Percentiles rank a stretch among this genome's conserved stretches.
Conservation (phyloP, 2,113 vertebrate genomes). For the Cisticola juncidis region DNA sequence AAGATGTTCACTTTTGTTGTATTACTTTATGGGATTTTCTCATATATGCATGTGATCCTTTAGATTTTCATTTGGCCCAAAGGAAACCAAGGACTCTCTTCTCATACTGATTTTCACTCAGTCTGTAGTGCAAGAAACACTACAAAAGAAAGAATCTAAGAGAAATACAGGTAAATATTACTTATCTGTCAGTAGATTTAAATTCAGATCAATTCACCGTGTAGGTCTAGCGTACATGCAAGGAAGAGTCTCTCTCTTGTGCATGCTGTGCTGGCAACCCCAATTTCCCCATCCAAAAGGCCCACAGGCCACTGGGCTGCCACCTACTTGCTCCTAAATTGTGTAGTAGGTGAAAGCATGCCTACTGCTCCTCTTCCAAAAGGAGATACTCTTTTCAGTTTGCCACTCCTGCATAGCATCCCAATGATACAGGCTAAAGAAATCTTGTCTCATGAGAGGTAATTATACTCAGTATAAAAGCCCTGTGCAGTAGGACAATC, state of each 20-base stretch:
- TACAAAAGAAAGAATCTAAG: not conserved
- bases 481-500: not conserved
- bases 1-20: not conserved
- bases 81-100: not conserved
- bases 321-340: not conserved
- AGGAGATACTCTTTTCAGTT: not conserved
- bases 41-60: not conserved
- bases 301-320: no score
- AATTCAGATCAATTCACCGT: not conserved
- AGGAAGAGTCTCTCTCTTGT: not conserved
- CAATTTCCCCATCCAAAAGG: not conserved
- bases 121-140: not conserved
- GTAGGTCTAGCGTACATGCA: not conserved
- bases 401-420: not conserved
- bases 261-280: not conserved
- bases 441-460: not conserved
- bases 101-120: not conserved
- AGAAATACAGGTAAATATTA: not conserved
- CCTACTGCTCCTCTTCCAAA: not conserved
- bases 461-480: not conserved
- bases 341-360: not conserved
- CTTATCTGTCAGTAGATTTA: not conserved
- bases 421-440: not conserved
- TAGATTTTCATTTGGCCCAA: not conserved
- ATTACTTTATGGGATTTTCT: not conserved